A percentile compares a stretch with the other conserved stretches of the same genome.
Conservation (phyloP, 2,797 vertebrate genomes). For the Numenius phaeopus region DNA sequence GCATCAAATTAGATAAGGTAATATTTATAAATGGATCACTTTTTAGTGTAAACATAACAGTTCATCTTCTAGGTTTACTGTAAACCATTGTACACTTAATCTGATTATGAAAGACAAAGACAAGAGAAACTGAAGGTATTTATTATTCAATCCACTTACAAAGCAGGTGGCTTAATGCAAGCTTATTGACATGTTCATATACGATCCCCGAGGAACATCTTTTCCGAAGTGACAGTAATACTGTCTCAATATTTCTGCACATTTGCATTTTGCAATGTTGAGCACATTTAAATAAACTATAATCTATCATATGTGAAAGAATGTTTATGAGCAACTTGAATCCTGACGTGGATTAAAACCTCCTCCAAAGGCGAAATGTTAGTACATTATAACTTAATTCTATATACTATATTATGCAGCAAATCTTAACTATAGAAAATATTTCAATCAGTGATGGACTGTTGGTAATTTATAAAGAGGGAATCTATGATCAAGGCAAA, state of each 20-base stretch:
- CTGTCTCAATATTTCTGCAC: slow-evolving; percentile 72
- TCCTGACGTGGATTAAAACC: slow-evolving; percentile 77
- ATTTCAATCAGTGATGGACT: slow-evolving; percentile 81
- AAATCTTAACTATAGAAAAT: slow-evolving; percentile 82
- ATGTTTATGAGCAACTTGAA: slow-evolving; percentile 67
- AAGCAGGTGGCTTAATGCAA: slow-evolving; percentile 83
- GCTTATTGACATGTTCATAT: slow-evolving; percentile 78
- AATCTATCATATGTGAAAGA: slow-evolving; percentile 68
- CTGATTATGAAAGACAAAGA: slow-evolving; percentile 79
- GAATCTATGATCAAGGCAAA: slow-evolving; percentile 76
- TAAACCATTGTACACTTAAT: slow-evolving; percentile 60
- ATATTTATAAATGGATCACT: slow-evolving; percentile 42
- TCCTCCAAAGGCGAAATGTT: slow-evolving; percentile 80
- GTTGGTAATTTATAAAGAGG: slow-evolving; percentile 78
- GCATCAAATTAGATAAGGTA: slow-evolving; percentile 15
- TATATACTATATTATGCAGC: slow-evolving; percentile 82
- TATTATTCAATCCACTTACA: slow-evolving; percentile 83
- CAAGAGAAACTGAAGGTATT: slow-evolving; percentile 82
- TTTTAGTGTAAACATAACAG: slow-evolving; percentile 56
- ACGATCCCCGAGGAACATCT: slow-evolving; percentile 79
- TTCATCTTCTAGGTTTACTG: slow-evolving; percentile 46
- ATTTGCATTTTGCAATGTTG: slow-evolving; percentile 67
- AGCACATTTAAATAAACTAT: slow-evolving; percentile 80
- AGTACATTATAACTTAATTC: slow-evolving; percentile 81
- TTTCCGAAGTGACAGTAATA: slow-evolving; percentile 73